Base-by-base conservation (phyloP, 2,888 invertebrate genomes). In the Notocelia uddmanniana region DNA sequence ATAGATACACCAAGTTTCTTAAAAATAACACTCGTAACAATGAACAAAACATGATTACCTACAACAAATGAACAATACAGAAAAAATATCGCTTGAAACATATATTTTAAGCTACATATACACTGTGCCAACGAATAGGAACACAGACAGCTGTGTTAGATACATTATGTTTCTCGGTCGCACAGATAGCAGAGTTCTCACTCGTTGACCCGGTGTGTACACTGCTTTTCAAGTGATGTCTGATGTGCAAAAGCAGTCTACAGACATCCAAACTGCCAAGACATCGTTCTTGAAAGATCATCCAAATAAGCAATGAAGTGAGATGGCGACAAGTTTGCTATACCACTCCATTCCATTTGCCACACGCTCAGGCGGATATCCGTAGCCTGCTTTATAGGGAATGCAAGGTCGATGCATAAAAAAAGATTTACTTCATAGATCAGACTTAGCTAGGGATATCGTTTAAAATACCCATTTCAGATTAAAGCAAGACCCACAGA, bases 1-100 rank as follows among this genome's bases (percentile, higher is more conserved):
- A 64, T 70, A 75, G 59, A 70, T 76, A 75, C 76, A 76, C 73
- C 75, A 66, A 69, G 69, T 69, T 75, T 76, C 77, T 77, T 50
- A 73, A 59, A 73, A 74, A 77, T 76, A 78, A 78, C 74, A 74
- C 74, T 69, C 74, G 73, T 81, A 84, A 84, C 78, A 84, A 82
- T 76, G 74, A 83, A 82, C 79, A 80, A 79, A 73, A 72, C 45
- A 62, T 68, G 68, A 72, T 73, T 60, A n/a, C n/a, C n/a, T n/a
- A 68, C 58, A 68, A 68, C 68, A 73, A 50, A 67, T 50, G 45
- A 69, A 73, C 34, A 68, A 57, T 48, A 64, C 13, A 64, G n/a
- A 41, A 52, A 63, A 41, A 72, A 74, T 34, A 78, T 72, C 69
- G 75, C 69, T 77, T 74, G 60, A 54, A 62, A 50, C 21, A 55